Evolutionary conservation across 2,888 invertebrate genomes (phyloP), one percentile per base, ranked within the genome.

Genomic region (Herminia tarsipennalis): DNA sequence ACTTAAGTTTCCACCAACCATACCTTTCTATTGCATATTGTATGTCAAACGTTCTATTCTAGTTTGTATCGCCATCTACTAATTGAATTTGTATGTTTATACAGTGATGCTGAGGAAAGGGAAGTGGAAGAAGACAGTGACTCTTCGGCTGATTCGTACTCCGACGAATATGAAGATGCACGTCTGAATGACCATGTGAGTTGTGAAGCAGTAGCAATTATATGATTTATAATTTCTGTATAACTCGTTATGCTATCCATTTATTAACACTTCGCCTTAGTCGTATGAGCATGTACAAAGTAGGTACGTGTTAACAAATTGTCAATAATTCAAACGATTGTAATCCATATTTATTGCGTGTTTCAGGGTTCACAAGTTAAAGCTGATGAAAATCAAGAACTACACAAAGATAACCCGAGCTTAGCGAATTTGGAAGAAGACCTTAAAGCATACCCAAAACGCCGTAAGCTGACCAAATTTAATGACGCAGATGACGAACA

Each of bases 51-150:
- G n/a, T n/a, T n/a, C n/a, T n/a, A n/a, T n/a, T n/a, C n/a, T n/a
- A n/a, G n/a, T n/a, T n/a, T n/a, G 12, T 25, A 0, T 12, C 2
- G 12, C 25, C 6, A 5, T 5, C n/a, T 9, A 3, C 25, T 29
- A 9, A 17, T 5, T 18, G n/a, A n/a, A n/a, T 17, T n/a, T 0
- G 9, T 30, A 9, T 18, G 18, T 18, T 12, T 25, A 37, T 29
- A 21, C 51, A 84, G 83, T 20, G 74, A 78, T 45, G 39, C 57
- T 2, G 78, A 79, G 5, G 84, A 81, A 29, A 55, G 64, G 0
- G 85, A 81, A 22, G 82, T 83, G 40, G 80, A 76, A 17, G 67
- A 47, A 5, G 74, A n/a, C n/a, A n/a, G 68, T 10, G 76, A 75
- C 45, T 38, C 59, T 0, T 58, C 53, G 2, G 62, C 59, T 8